Conservation (phyloP, 2,113 vertebrate species). For the Rattus rattus region DNA sequence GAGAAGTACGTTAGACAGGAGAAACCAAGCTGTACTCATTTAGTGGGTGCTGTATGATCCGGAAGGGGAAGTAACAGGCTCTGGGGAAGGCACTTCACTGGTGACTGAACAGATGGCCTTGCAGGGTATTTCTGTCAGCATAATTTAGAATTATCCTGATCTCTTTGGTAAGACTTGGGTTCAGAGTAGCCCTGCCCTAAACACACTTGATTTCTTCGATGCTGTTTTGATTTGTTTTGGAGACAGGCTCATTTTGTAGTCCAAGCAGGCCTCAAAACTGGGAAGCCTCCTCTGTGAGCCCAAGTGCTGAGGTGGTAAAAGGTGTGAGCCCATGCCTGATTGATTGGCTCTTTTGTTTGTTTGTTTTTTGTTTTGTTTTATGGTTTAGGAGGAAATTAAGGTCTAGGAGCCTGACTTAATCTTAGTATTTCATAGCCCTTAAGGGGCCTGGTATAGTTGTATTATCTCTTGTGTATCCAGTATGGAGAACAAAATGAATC, state of each 20-base stretch:
- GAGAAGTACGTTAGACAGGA: not conserved
- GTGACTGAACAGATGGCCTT: not conserved
- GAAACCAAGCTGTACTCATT: conserved; percentile 30
- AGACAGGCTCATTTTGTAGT: not conserved
- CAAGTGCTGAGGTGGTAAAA: not conserved
- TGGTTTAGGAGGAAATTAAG: not conserved
- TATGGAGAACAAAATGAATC: not conserved
- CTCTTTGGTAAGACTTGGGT: not conserved
- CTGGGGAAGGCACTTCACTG: not conserved
- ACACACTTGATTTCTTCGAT: not conserved
- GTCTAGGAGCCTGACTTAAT: conserved; percentile 1
- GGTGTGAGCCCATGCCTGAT: not conserved
- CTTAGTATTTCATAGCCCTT: not conserved
- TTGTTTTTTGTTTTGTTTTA: not conserved
- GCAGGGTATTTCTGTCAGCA: not conserved
- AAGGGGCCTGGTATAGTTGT: not conserved
- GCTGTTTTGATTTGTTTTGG: not conserved
- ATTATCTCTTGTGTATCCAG: not conserved
- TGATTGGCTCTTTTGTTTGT: not conserved
- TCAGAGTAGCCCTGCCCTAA: conserved; percentile 11
- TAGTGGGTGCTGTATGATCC: not conserved
- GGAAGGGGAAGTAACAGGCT: not conserved
- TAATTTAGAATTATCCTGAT: conserved; percentile 12
- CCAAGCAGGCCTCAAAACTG: not conserved
- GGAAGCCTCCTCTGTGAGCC: not conserved